These are phyloP conservation scores for Zingel zingel DNA, from an alignment of 2,113 vertebrate genomes.

Conservation along the genomic window DNA sequence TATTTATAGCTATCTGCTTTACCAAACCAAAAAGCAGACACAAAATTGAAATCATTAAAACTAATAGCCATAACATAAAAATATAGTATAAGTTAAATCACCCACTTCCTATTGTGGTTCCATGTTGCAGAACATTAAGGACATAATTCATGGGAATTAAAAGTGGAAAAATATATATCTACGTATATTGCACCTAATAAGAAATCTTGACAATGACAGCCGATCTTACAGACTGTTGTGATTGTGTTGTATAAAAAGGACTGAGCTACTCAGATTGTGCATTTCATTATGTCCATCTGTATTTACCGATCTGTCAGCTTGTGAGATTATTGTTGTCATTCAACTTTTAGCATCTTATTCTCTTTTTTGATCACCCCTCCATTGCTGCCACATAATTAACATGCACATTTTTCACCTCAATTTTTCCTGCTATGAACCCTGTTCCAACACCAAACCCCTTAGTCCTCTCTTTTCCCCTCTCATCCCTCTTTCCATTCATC, in stretches of 20 bases:
- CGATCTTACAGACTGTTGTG: constrained; percentile 64
- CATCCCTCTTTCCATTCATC: constrained; percentile 71
- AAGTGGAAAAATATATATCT: background rate
- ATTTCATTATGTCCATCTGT: constrained; percentile 72
- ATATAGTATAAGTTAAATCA: background rate
- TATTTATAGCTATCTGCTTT: background rate
- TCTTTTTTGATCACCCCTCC: constrained; percentile 59
- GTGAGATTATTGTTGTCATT: constrained; percentile 68
- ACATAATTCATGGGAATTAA: background rate
- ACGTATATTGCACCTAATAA: constrained; percentile 19
- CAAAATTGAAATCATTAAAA: background rate
- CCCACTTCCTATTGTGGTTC: background rate
- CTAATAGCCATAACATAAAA: background rate
- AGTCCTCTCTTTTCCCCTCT: constrained; percentile 51
- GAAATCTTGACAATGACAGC: constrained; percentile 57
- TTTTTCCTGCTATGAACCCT: constrained; percentile 1
- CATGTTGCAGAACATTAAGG: background rate
- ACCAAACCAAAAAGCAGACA: background rate
- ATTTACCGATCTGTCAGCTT: constrained; percentile 72
- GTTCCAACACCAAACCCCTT: constrained; percentile 43
- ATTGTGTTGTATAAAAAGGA: constrained; percentile 65
- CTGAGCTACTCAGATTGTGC: constrained; percentile 62
- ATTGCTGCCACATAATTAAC: constrained; percentile 49
- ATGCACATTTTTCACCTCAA: background rate
- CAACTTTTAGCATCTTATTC: constrained; percentile 60